Percentiles rank a stretch among this genome's conserved stretches.
Conservation (phyloP, 2,113 vertebrate species). For the Abramis brama region DNA sequence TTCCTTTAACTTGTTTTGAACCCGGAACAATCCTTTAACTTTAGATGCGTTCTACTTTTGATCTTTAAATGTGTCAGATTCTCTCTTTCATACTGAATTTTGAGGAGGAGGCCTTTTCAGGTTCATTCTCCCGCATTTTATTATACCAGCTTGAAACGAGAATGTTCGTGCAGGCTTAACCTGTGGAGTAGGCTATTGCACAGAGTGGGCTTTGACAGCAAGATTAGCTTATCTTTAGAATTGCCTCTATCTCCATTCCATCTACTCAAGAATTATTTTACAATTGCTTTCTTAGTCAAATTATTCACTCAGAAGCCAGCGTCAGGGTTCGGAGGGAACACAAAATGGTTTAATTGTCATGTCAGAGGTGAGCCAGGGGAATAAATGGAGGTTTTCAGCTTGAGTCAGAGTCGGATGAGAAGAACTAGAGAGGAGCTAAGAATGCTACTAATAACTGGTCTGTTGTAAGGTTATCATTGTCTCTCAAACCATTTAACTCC, state of each 20-base stretch:
- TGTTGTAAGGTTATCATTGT: constrained; percentile 63
- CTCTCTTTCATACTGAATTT: background rate
- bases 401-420: background rate
- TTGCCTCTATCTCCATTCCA: background rate
- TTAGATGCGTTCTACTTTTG: constrained; percentile 7
- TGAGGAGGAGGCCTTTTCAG: background rate
- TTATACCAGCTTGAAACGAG: background rate
- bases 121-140: background rate
- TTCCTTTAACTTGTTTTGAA: background rate
- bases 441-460: constrained; percentile 56
- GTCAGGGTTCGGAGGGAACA: background rate
- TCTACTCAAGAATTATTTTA: background rate
- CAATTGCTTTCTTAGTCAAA: constrained; percentile 2
- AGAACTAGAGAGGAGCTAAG: constrained; percentile 21
- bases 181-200: background rate
- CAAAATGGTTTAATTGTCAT: background rate
- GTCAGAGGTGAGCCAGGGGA: constrained; percentile 39
- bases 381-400: constrained; percentile 44
- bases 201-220: background rate
- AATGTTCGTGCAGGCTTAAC: background rate
- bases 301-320: constrained; percentile 16
- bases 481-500: constrained; percentile 65
- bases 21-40: constrained; percentile 14
- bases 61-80: constrained; percentile 6
- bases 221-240: constrained; percentile 13